Base-by-base conservation (phyloP, 2,888 invertebrate species). In the Thymelicus lineola region DNA sequence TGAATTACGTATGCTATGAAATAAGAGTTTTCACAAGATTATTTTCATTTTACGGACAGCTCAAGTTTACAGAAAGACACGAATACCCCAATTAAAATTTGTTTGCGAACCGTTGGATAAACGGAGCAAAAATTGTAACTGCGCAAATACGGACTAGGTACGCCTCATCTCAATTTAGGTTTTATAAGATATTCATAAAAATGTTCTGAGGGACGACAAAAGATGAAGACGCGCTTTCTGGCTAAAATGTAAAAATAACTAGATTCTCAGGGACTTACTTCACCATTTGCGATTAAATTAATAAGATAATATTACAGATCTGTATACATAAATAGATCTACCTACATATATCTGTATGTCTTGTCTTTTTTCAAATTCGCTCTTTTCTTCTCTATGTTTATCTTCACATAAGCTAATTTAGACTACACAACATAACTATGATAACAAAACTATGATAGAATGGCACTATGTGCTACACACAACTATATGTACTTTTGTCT, bases 141-240 rank as follows among this genome's bases (percentile, higher is more conserved):
- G 83, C 81, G 87, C 86, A 91, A 91, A 91, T 88, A 91, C 86
- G 80, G 82, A 87, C 85, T 86, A 86, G 88, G 86, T 87, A 88
- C 90, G 87, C 87, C 87, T 79, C 86, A 87, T 80, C 88, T 86
- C 85, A 90, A 89, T 91, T 91, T 88, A 85, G 87, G 82, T 82
- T 83, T 91, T 88, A 90, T 91, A 90, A 90, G 88, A 88, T 90
- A 90, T 91, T 91, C 86, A 90, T 90, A 88, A 89, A 90, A 88
- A 90, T 86, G 86, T 89, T 86, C 81, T 82, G 76, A 72, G 69
- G 80, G 77, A 85, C 78, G 84, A 88, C 86, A 86, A 89, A 86
- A 86, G 86, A 86, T 82, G 77, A 79, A 81, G 81, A 77, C 81
- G 77, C 73, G 79, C 76, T 82, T 79, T 74, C 76, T 78, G 80